Evolutionary conservation across 2,888 invertebrate species (phyloP), one percentile per base, ranked within the genome.

Genomic region (Tetranychus truncatus): DNA sequence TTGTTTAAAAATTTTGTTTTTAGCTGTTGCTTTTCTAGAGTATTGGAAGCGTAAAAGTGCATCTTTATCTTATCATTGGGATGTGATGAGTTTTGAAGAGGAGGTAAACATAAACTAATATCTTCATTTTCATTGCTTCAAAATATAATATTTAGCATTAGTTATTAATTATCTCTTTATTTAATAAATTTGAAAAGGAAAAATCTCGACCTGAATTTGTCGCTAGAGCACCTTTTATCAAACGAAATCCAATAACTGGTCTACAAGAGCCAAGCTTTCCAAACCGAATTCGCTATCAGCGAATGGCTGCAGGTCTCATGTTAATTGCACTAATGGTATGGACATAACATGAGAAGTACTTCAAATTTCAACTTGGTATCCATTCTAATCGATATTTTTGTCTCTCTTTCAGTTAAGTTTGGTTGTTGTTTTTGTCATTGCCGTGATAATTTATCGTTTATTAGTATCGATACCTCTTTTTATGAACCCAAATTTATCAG

Each of bases 11-110:
- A 55, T 18, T 45, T 73, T 79, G 81, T 9, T 81, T 55, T 55
- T 55, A 55, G 55, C 55, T 55, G 55, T 55, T 55, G 2, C 55
- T 55, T 55, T 55, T 55, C 55, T 55, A 15, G 55, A 55, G 78
- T 86, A 85, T 80, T 86, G 86, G 86, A 86, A 86, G 79, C 81
- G 86, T 72, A 85, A 85, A 79, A 85, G 84, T 75, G 85, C 85
- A 20, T 84, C 84, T 74, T 80, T 86, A 46, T 84, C 86, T 34
- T 85, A 86, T 80, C 85, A 85, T 79, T 86, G 86, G 86, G 86
- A 86, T 80, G 85, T 85, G 77, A 81, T 84, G 79, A 85, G 85
- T 77, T 86, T 85, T 80, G 85, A 85, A 78, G 85, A 86, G 76
- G 86, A 86, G 79, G 85, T 85, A 81, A 83, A 82, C 34, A 34